Percentiles rank a stretch among this genome's conserved stretches.
Evolutionary conservation across 2,888 invertebrate genomes (phyloP).

Genomic region (Drosophila cognata): DNA sequence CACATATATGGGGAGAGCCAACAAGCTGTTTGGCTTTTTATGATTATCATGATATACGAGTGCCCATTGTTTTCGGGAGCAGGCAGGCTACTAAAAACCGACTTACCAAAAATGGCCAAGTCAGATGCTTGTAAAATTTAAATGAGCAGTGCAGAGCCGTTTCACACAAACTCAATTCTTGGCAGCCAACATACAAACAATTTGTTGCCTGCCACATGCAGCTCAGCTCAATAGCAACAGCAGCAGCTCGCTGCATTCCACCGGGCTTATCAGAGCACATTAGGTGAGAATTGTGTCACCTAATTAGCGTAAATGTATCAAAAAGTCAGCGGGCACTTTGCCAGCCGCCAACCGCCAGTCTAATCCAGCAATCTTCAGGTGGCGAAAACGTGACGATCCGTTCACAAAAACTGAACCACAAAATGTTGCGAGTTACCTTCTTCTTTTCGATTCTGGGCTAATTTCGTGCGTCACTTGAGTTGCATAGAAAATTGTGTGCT

Average conservation of each 20-base stretch:
- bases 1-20: constrained; percentile 66
- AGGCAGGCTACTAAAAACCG: constrained; percentile 57
- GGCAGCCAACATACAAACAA: constrained; percentile 57
- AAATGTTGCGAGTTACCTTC: constrained; percentile 47
- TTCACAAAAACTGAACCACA: constrained; percentile 48
- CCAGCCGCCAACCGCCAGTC: constrained; percentile 33
- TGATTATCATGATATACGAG: constrained; percentile 83
- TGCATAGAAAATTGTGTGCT: constrained; percentile 35
- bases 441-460: constrained; percentile 58
- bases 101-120: constrained; percentile 74
- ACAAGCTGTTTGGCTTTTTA: constrained; percentile 69
- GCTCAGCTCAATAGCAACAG: constrained; percentile 18
- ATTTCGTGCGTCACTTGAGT: constrained; percentile 64
- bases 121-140: constrained; percentile 67
- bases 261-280: constrained; percentile 75
- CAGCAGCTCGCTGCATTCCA: constrained; percentile 43
- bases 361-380: constrained; percentile 70
- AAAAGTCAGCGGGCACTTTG: constrained; percentile 52
- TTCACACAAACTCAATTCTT: constrained; percentile 38
- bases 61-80: constrained; percentile 77
- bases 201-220: constrained; percentile 50
- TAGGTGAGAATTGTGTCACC: constrained; percentile 85
- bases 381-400: constrained; percentile 64
- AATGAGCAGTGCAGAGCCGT: constrained; percentile 66
- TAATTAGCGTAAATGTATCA: constrained; percentile 83